Conservation (phyloP, 1,140 invertebrate species). For the Maniola jurtina region DNA sequence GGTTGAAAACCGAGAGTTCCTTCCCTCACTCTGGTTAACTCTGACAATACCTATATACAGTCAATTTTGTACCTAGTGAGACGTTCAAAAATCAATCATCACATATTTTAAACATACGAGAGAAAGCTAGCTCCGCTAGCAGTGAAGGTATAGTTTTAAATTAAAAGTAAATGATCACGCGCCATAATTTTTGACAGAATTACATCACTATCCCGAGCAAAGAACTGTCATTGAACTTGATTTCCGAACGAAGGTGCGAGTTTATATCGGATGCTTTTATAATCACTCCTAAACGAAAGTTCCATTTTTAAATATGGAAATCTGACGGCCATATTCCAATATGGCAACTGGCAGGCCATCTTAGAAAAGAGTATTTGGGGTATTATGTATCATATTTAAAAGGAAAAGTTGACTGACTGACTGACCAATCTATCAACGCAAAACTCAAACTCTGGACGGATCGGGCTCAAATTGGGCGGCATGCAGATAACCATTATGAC, state of each 20-base stretch:
- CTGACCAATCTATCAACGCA: too few relatives aligned
- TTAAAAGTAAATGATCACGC: constrained; percentile 1
- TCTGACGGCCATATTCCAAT: neutral
- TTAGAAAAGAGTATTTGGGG: neutral
- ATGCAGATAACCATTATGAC: too few relatives aligned
- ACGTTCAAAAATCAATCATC: too few relatives aligned
- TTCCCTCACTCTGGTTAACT: too few relatives aligned
- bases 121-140: neutral
- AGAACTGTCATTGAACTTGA: constrained; percentile 31
- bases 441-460: too few relatives aligned
- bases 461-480: too few relatives aligned
- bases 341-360: neutral
- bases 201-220: constrained; percentile 13
- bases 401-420: too few relatives aligned
- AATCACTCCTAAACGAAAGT: constrained; percentile 1
- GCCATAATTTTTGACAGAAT: constrained; percentile 23
- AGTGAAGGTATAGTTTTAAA: neutral
- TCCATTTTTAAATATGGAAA: constrained; percentile 15
- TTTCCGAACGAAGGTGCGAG: constrained; percentile 3
- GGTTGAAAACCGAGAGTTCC: too few relatives aligned
- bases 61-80: too few relatives aligned
- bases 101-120: neutral
- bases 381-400: too few relatives aligned
- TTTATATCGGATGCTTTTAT: neutral
- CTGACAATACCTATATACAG: too few relatives aligned